phyloP scores from a whole-genome alignment of 1,140 invertebrate genomes.

The Oncopodura yosiiana region DNA sequence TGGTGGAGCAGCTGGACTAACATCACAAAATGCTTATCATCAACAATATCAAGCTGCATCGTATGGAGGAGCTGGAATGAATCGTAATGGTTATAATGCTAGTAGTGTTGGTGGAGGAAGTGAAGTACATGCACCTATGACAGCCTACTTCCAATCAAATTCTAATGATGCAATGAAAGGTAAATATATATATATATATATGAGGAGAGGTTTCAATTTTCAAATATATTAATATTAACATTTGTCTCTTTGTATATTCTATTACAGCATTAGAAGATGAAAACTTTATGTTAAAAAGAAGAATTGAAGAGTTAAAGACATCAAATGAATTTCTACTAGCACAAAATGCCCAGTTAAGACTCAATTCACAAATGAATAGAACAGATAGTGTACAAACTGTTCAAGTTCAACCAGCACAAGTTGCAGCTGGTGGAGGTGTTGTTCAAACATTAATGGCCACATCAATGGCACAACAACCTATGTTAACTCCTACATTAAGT shows the following conservation, averaged over 20 bases:
- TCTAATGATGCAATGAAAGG: too few relatives aligned
- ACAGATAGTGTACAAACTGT: conserved; percentile 28
- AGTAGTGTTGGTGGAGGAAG: background rate
- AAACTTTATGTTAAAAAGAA: conserved; percentile 57
- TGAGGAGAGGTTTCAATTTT: too few relatives aligned
- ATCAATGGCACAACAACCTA: conserved; percentile 44
- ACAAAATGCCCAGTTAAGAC: conserved; percentile 65
- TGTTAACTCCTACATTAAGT: conserved; percentile 21
- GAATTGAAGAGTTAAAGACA: conserved; percentile 53
- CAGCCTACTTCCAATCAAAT: conserved; percentile 12
- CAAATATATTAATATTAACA: too few relatives aligned
- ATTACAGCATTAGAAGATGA: conserved; percentile 56
- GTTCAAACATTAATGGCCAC: conserved; percentile 55
- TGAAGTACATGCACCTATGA: background rate
- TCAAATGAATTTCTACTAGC: conserved; percentile 71
- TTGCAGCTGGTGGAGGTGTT: conserved; percentile 40
- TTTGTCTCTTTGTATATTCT: conserved; percentile 14
- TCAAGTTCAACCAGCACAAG: conserved; percentile 31
- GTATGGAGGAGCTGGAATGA: background rate
- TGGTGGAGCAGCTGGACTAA: too few relatives aligned
- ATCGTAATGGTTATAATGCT: background rate
- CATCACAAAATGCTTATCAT: background rate
- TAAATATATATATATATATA: too few relatives aligned
- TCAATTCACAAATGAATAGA: conserved; percentile 50
- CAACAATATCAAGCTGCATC: background rate